Percentiles rank a stretch among this genome's conserved stretches.
phyloP scores from a whole-genome alignment of 2,888 invertebrate genomes.

The Poecilus cupreus region DNA sequence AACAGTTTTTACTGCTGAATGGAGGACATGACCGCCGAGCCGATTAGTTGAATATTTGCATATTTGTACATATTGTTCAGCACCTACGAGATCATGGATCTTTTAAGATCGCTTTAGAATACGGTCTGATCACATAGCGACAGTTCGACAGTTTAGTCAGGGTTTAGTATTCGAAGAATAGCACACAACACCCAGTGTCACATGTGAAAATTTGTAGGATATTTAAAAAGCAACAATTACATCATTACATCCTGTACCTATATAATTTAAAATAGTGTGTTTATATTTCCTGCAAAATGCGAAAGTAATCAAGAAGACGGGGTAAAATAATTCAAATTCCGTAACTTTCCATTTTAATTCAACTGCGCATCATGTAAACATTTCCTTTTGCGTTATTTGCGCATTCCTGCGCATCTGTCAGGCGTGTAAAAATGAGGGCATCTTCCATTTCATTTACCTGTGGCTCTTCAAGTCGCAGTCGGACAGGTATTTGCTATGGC shows the following conservation, averaged over 20 bases:
- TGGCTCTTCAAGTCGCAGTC: not conserved
- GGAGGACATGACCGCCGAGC: too few species aligned
- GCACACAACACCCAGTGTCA: too few species aligned
- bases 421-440: not conserved
- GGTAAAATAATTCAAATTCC: not conserved
- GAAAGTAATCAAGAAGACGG: too few species aligned
- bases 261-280: not conserved
- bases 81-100: too few species aligned
- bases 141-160: too few species aligned
- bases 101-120: too few species aligned
- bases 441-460: slow-evolving; percentile 28
- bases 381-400: not conserved
- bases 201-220: too few species aligned
- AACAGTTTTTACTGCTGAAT: too few species aligned
- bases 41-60: not conserved
- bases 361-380: not conserved
- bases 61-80: not conserved
- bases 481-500: not conserved
- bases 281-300: not conserved
- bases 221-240: too few species aligned
- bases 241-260: too few species aligned
- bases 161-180: too few species aligned
- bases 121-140: too few species aligned
- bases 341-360: slow-evolving; percentile 2
- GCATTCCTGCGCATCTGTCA: not conserved